phyloP scores from a whole-genome alignment of 2,113 vertebrate genomes.

The Pyrgilauda ruficollis region DNA sequence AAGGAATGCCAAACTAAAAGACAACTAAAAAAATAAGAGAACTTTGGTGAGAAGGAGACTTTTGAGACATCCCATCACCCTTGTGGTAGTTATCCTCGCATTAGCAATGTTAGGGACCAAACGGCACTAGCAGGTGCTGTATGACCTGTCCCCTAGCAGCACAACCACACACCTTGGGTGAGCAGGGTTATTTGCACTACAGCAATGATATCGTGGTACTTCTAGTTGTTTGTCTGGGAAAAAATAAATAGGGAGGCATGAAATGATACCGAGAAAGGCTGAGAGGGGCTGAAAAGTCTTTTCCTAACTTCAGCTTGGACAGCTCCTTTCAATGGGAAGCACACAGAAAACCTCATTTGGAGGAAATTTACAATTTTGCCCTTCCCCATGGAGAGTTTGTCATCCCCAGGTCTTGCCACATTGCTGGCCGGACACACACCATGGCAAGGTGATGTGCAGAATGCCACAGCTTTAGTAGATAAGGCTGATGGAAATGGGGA shows the following conservation, averaged over 20 bases:
- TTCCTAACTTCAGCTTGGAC: background rate
- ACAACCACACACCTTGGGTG: fast-evolving
- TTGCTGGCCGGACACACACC: background rate
- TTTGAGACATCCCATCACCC: background rate
- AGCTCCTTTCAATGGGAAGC: background rate
- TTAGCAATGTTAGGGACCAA: background rate
- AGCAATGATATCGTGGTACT: background rate
- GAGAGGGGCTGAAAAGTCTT: background rate
- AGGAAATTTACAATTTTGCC: background rate
- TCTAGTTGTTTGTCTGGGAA: background rate
- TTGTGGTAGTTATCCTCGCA: background rate
- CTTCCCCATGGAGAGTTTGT: background rate
- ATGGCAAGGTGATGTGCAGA: fast-evolving
- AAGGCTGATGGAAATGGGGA: background rate
- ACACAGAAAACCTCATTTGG: background rate
- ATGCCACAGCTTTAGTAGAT: background rate
- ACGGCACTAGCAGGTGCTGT: background rate
- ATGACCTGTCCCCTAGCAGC: background rate
- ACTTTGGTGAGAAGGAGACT: background rate
- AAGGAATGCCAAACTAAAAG: background rate
- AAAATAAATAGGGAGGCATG: background rate
- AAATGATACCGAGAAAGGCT: background rate
- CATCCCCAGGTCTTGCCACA: background rate
- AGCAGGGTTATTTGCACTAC: background rate
- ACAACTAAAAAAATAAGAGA: background rate